Evolutionary conservation across 2,888 invertebrate species (phyloP), one percentile per base, ranked within the genome.

Genomic region (Scelioninae gen. 1): DNA sequence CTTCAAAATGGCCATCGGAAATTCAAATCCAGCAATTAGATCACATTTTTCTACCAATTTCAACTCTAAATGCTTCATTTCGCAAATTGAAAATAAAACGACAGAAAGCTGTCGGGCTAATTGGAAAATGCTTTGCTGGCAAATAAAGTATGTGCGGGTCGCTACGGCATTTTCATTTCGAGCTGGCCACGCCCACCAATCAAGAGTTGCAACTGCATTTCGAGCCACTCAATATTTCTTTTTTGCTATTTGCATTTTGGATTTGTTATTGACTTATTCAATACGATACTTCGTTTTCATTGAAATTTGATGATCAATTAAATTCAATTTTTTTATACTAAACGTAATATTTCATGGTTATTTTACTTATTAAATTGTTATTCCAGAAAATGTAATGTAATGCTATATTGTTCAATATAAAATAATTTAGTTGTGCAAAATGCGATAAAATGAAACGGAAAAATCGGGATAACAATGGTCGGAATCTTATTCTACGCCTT

Each of bases 131-230:
- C n/a, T n/a, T n/a, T n/a, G n/a, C n/a, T n/a, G n/a, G n/a, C n/a
- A n/a, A n/a, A n/a, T n/a, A n/a, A n/a, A n/a, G n/a, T n/a, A n/a
- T n/a, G n/a, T n/a, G n/a, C n/a, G n/a, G n/a, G 38, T n/a, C 5
- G 16, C 55, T 47, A 55, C 45, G 23, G 31, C n/a, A 66, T 77
- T 77, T 77, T 77, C 69, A 38, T 69, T 55, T n/a, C 47, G 51
- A 16, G 16, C 51, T 68, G 76, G 29, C 79, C 71, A 71, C 79
- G 71, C 79, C 78, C 78, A 71, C 43, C 72, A 58, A 63, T 72
- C 65, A 58, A 62, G 62, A 45, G 31, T 66, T 58, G 13, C 55
- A 5, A 29, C 43, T 13, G 23, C 23, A 23, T 23, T 23, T 23
- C 23, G 2, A 23, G 23, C 23, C 23, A 23, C 23, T 23, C 23